These are phyloP conservation scores for Gymnorhina tibicen DNA, from an alignment of 2,113 vertebrate species.

Conservation along the genomic window DNA sequence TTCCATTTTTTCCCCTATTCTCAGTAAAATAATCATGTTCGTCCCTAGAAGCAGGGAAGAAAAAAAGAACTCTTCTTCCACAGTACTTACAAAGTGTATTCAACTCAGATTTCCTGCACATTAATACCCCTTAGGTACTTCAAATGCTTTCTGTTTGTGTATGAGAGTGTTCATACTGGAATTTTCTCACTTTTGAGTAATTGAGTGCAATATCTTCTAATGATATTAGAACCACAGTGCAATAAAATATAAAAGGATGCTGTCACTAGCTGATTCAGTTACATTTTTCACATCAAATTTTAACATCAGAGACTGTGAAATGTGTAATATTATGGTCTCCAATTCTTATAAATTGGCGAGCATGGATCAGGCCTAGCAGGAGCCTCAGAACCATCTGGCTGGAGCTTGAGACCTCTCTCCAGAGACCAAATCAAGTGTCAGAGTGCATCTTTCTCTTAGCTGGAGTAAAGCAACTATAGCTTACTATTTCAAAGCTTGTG, in stretches of 20 bases:
- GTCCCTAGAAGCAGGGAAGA: background rate
- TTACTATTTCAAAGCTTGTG: background rate
- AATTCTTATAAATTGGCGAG: background rate
- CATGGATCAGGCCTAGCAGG: background rate
- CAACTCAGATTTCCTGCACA: conserved; percentile 15
- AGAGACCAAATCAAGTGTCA: conserved; percentile 33
- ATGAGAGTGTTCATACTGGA: background rate
- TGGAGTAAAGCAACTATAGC: background rate
- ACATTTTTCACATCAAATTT: background rate
- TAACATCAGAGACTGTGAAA: background rate
- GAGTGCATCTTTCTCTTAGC: background rate
- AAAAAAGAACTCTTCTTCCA: background rate
- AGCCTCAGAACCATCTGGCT: conserved; percentile 13
- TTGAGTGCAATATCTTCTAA: conserved; percentile 1
- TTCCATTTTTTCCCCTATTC: conserved; percentile 15
- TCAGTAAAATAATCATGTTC: conserved; percentile 27
- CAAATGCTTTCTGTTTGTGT: background rate
- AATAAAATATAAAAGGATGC: background rate
- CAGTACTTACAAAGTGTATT: background rate
- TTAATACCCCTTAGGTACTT: conserved; percentile 15
- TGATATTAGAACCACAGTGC: background rate
- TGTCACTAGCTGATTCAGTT: background rate
- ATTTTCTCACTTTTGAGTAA: conserved; percentile 16
- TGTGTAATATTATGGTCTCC: background rate
- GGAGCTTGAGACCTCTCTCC: background rate